Evolutionary conservation across 2,888 invertebrate species (phyloP).

Genomic region (Myopa testacea): DNA sequence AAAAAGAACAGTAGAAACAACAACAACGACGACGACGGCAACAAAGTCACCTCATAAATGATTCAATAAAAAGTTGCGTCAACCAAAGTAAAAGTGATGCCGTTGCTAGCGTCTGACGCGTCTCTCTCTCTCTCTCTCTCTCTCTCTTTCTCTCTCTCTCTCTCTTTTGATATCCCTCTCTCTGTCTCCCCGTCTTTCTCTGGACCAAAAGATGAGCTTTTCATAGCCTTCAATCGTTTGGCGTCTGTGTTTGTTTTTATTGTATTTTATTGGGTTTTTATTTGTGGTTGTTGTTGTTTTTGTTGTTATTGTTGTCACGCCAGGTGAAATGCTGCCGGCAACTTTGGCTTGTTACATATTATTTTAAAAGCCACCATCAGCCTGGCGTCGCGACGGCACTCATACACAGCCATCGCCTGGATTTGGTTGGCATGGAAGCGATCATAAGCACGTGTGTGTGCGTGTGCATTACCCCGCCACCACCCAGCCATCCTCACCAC

Average conservation of each 20-base stretch:
- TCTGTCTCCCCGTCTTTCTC: too few species aligned
- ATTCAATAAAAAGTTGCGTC: slow-evolving; percentile 6
- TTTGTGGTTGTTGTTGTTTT: not conserved
- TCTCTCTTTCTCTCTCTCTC: too few species aligned
- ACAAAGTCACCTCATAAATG: not conserved
- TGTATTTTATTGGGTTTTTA: too few species aligned
- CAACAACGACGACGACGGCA: too few species aligned
- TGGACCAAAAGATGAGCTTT: too few species aligned
- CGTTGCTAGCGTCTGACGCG: not conserved
- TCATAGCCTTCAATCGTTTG: too few species aligned
- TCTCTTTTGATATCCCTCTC: too few species aligned
- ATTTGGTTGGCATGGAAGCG: not conserved
- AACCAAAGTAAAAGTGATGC: slow-evolving; percentile 15
- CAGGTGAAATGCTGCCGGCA: not conserved
- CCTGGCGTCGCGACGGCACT: not conserved
- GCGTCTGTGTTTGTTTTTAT: not conserved
- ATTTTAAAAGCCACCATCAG: not conserved
- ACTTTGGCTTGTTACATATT: not conserved
- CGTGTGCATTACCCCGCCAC: not conserved
- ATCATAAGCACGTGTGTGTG: not conserved
- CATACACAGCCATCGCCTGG: not conserved
- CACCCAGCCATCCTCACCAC: not conserved
- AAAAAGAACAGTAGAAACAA: not conserved
- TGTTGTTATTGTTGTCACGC: not conserved
- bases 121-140: not conserved